Base-by-base conservation (phyloP, 2,797 vertebrate species). In the Spatula versicolor region DNA sequence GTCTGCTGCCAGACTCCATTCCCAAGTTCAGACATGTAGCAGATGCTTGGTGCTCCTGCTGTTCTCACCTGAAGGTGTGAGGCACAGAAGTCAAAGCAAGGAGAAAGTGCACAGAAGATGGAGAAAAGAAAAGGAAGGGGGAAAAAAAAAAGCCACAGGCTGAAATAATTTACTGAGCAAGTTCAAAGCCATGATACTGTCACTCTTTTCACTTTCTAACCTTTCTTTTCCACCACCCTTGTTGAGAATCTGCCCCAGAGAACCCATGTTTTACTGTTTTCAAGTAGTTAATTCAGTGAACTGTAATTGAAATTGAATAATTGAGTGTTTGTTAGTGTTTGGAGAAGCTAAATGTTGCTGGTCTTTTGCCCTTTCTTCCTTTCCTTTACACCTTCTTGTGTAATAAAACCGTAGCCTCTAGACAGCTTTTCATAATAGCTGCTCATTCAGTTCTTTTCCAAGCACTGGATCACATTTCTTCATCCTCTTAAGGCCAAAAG, bases 281-380 rank as follows among this genome's bases (percentile, higher is more conserved):
- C 22, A 31, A 33, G 59, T 45, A 79, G n/a, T 39, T 92, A 60
- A 83, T 79, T 72, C 28, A 35, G 59, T 79, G 73, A 95, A 76
- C 43, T 63, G 43, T 59, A 95, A 83, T 88, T 76, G 59, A 19
- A 86, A 62, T 85, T 86, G 50, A 88, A 76, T 91, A 88, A 92
- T 21, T 41, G 64, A 88, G 14, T 50, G 17, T 48, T 79, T 88
- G 83, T 86, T 91, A 88, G 45, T 31, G 28, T 83, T 64, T 50
- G n/a, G 33, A 90, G 60, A 76, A 75, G 82, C 23, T 33, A 68
- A 48, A 76, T 41, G 35, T 62, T 3, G 1, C 50, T 50, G n/a
- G n/a, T 79, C 48, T 85, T 86, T 79, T 92, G 63, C 48, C 63
- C 68, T 88, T 86, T 88, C n/a, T 55, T 79, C 22, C n/a, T 64